Base-by-base conservation (phyloP, 2,888 invertebrate genomes). In the Drosophila pseudotalamancana region DNA sequence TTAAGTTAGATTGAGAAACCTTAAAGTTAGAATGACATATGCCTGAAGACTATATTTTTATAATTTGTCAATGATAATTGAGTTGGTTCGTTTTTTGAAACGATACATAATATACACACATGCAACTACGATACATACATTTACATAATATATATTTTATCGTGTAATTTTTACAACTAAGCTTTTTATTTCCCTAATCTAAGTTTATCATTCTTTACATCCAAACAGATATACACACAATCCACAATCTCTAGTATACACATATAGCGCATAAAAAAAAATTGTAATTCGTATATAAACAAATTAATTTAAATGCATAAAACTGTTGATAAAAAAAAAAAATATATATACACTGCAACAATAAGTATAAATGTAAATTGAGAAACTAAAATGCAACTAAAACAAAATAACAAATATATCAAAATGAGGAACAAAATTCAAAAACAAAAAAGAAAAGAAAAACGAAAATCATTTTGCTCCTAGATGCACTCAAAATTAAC, bases 401-500 rank as follows among this genome's bases (percentile, higher is more conserved):
- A 55, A 60, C 62, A 62, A 49, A 59, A 67, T 31, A 51, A 50
- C 11, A 63, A 43, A 60, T 59, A 62, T 62, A 73, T 59, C 49
- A 43, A 59, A 35, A 61, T 49, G 56, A 57, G 63, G 73, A 83
- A 76, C 60, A 72, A 80, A 79, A 79, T 80, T 79, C 12, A 59
- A 63, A 56, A 63, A 66, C 61, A 50, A 39, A 49, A 45, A 60
- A 67, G 51, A 39, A 32, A 59, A 59, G 35, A 43, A 59, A 73
- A 63, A 67, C 55, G 66, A 76, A 79, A 79, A 78, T 67, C 73
- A 89, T 90, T 90, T 89, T 88, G 89, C 89, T 90, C 89, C 87
- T 90, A 89, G 89, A 88, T 87, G 90, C 89, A 89, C 89, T 88
- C 88, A 90, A 89, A 87, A 88, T 88, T 89, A 89, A 87, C 78